Evolutionary conservation across 53 echinoderm and acorn worm genomes (phyloP).

Genomic region (Luidia sarsii): DNA sequence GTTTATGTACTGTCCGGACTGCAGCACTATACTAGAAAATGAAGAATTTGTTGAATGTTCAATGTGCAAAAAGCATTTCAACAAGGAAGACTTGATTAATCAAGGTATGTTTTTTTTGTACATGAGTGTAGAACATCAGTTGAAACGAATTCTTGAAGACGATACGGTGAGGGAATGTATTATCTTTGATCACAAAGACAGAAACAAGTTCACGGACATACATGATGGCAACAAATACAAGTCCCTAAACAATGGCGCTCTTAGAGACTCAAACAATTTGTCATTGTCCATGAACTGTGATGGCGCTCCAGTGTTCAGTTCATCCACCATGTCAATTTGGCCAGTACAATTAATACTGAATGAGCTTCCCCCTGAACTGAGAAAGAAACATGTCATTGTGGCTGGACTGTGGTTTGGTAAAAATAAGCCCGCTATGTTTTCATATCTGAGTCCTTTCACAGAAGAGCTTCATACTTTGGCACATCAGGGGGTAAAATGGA

Average conservation of each 20-base stretch:
- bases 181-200: neutral
- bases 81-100: constrained; percentile 3
- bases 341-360: constrained; percentile 51
- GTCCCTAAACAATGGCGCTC: neutral
- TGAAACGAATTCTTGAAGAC: neutral
- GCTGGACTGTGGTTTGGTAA: constrained; percentile 61
- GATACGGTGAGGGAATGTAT: neutral
- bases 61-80: neutral
- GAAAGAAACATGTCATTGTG: constrained; percentile 46
- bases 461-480: constrained; percentile 44
- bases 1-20: neutral
- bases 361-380: constrained; percentile 60
- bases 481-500: constrained; percentile 31
- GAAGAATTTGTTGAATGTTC: neutral
- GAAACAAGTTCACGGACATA: neutral
- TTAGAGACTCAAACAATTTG: constrained; percentile 8
- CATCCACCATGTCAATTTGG: constrained; percentile 56
- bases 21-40: neutral
- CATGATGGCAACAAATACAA: constrained; percentile 1
- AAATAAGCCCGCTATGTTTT: constrained; percentile 37
- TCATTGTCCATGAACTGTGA: constrained; percentile 51
- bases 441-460: constrained; percentile 50
- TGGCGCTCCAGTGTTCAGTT: constrained; percentile 72
- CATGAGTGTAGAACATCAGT: constrained; percentile 7
- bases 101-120: neutral